Evolutionary conservation across 2,888 invertebrate genomes (phyloP), one percentile per base, ranked within the genome.

Genomic region (Papilio elwesi): DNA sequence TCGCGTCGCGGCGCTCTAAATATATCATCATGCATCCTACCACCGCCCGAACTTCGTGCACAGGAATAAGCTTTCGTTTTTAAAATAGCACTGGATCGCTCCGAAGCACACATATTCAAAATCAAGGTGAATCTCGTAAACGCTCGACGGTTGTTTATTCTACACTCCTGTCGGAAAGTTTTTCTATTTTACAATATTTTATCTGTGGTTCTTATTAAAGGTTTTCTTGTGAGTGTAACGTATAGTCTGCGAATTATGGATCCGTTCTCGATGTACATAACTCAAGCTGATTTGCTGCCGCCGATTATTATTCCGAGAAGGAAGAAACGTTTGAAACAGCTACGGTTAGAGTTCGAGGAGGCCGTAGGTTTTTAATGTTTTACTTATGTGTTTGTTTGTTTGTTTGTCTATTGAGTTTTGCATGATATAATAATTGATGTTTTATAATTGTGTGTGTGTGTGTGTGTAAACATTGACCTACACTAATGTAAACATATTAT

Each of bases 231-330:
- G 36, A 48, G 47, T 53, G 63, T 68, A 64, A 15, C 49, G 52
- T 12, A n/a, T 9, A 52, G 38, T 51, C 12, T 68, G 13, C 74
- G 68, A 78, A 76, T 81, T 74, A 89, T 92, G 91, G 92, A 93
- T 86, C 92, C 90, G 77, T 93, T 92, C 80, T 86, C 90, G 76
- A 87, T 93, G 91, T 93, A 93, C 75, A 93, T 93, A 78, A 90
- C 89, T 70, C 88, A 87, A 75, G 85, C 88, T 53, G 93, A 93
- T 74, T 77, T 93, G 75, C 86, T 92, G 71, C 93, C 93, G 68
- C 93, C 93, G 49, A 81, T 91, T 65, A 85, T 92, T 64, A 86
- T 93, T 52, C 93, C 93, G 47, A 86, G 93, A 12, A 87, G 90
- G 81, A 93, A 93, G 87, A 93, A 93, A 75, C 87, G 91, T 9